phyloP scores from a whole-genome alignment of 2,888 invertebrate genomes.

The Diloba caeruleocephala region DNA sequence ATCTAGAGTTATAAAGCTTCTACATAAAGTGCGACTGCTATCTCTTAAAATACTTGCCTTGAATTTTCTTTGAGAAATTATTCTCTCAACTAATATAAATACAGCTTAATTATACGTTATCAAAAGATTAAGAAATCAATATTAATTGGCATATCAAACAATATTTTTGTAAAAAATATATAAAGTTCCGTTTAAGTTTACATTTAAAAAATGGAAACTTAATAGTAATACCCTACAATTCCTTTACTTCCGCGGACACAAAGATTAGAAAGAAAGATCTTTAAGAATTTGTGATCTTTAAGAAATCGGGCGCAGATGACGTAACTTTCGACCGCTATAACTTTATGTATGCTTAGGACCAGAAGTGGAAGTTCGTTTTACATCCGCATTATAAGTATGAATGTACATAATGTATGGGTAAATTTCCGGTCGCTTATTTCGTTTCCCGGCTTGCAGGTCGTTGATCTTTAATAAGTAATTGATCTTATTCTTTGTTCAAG shows the following conservation, averaged over 20 bases:
- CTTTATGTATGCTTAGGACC: constrained; percentile 46
- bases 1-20: constrained; percentile 11
- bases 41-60: constrained; percentile 2
- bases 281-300: neutral
- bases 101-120: too few species aligned
- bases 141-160: too few species aligned
- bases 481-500: neutral
- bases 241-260: too few species aligned
- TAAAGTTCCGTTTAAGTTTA: too few species aligned
- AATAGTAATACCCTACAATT: too few species aligned
- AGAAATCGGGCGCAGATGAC: constrained; percentile 16
- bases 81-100: neutral
- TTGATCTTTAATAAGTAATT: constrained; percentile 41
- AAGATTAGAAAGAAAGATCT: neutral
- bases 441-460: constrained; percentile 39
- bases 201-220: too few species aligned
- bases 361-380: constrained; percentile 45
- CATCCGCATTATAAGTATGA: constrained; percentile 50
- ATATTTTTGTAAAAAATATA: too few species aligned
- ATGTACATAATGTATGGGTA: constrained; percentile 44
- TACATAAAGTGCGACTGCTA: constrained; percentile 7
- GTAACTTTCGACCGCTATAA: constrained; percentile 23
- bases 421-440: constrained; percentile 41
- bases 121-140: too few species aligned
- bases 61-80: neutral